Evolutionary conservation across 1,140 invertebrate species (phyloP).

Genomic region (Zaprionus vittiger): DNA sequence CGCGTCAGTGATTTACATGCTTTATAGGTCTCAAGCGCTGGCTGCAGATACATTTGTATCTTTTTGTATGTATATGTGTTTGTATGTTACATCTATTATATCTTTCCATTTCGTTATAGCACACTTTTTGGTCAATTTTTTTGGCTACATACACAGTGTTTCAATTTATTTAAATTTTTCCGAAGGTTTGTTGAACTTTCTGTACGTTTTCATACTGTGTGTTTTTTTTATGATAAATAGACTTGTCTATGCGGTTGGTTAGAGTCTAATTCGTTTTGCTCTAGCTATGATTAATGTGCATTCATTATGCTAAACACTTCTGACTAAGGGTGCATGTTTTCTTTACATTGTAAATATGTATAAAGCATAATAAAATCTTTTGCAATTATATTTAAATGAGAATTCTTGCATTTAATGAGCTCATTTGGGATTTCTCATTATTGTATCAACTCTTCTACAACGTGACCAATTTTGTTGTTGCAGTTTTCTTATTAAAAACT

Average conservation of each 20-base stretch:
- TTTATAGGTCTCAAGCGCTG: constrained; percentile 19
- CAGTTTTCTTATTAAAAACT: constrained; percentile 21
- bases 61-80: constrained; percentile 17
- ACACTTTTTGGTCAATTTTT: constrained; percentile 14
- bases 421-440: background rate
- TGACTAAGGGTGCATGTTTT: background rate
- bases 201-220: constrained; percentile 15
- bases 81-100: background rate
- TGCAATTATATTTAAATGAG: background rate
- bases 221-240: constrained; percentile 3
- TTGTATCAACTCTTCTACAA: background rate
- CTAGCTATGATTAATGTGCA: background rate
- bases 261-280: background rate
- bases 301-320: no score
- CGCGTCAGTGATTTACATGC: constrained; percentile 65
- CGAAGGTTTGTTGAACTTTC: constrained; percentile 64
- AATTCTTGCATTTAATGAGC: background rate
- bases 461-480: background rate
- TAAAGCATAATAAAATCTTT: no score
- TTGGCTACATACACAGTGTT: constrained; percentile 18
- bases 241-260: background rate
- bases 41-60: constrained; percentile 14
- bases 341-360: background rate
- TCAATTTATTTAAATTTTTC: constrained; percentile 45
- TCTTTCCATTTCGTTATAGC: constrained; percentile 4